A percentile compares a stretch with the other conserved stretches of the same genome.
phyloP scores from a whole-genome alignment of 23 tunicate genomes.

The Clavelina lepadiformis region DNA sequence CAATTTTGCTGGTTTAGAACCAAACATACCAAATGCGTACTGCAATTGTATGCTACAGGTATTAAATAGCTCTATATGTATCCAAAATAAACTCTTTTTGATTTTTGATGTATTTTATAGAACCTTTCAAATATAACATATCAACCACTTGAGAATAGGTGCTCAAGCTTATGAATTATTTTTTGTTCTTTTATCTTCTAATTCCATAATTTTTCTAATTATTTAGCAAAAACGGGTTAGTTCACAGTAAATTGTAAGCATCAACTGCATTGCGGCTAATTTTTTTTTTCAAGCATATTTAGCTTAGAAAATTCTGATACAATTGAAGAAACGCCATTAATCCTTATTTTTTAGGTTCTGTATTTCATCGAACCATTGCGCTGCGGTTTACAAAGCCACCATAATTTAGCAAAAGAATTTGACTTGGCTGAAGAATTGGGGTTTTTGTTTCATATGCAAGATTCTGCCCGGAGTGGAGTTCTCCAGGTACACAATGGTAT shows the following conservation, averaged over 20 bases:
- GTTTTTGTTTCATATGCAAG: constrained; percentile 88
- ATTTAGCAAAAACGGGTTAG: constrained; percentile 6
- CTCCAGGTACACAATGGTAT: constrained; percentile 41
- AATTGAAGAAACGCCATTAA: too few relatives aligned
- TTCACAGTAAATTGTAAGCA: neutral
- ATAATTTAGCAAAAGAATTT: constrained; percentile 78
- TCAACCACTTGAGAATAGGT: too few relatives aligned
- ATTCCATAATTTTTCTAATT: too few relatives aligned
- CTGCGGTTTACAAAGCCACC: constrained; percentile 72
- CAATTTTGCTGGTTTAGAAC: constrained; percentile 91
- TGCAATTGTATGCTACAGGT: constrained; percentile 99
- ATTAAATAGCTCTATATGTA: too few relatives aligned
- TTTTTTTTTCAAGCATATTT: too few relatives aligned
- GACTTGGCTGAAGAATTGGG: constrained; percentile 97
- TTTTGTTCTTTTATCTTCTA: too few relatives aligned
- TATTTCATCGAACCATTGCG: constrained; percentile 82
- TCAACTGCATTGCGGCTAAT: too few relatives aligned
- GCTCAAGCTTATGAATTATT: too few relatives aligned
- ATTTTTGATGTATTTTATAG: too few relatives aligned
- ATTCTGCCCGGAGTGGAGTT: constrained; percentile 53
- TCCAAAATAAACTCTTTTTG: too few relatives aligned
- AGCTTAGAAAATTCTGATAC: too few relatives aligned
- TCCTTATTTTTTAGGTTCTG: constrained; percentile 37
- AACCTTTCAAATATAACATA: too few relatives aligned
- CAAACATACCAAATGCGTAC: constrained; percentile 92